Evolutionary conservation across 2,888 invertebrate species (phyloP).

Genomic region (Cepaea hortensis): DNA sequence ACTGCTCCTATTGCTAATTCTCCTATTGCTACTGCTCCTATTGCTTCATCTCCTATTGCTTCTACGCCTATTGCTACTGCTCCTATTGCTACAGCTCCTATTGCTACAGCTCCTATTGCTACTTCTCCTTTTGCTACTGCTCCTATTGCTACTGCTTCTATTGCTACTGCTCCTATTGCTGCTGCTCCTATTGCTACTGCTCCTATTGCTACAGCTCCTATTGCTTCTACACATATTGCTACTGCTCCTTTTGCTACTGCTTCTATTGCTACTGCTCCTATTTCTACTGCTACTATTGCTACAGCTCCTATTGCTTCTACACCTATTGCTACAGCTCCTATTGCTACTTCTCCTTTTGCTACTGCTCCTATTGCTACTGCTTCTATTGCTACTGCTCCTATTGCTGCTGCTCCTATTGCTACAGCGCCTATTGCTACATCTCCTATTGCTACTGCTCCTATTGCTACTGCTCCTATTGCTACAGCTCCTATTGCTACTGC

Average conservation of each 20-base stretch:
- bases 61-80: too few relatives aligned
- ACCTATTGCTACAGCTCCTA: not conserved
- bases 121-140: not conserved
- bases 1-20: not conserved
- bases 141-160: not conserved
- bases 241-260: not conserved
- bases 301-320: not conserved
- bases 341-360: not conserved
- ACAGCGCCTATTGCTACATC: not conserved
- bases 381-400: not conserved
- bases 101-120: not conserved
- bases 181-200: not conserved
- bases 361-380: not conserved
- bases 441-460: not conserved
- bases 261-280: not conserved
- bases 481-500: not conserved
- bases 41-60: too few relatives aligned
- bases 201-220: not conserved
- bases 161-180: too few relatives aligned
- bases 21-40: not conserved
- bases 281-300: not conserved
- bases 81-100: not conserved
- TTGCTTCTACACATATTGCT: not conserved
- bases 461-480: not conserved
- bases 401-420: not conserved